Evolutionary conservation across 2,113 vertebrate genomes (phyloP).

Genomic region (Solea senegalensis): DNA sequence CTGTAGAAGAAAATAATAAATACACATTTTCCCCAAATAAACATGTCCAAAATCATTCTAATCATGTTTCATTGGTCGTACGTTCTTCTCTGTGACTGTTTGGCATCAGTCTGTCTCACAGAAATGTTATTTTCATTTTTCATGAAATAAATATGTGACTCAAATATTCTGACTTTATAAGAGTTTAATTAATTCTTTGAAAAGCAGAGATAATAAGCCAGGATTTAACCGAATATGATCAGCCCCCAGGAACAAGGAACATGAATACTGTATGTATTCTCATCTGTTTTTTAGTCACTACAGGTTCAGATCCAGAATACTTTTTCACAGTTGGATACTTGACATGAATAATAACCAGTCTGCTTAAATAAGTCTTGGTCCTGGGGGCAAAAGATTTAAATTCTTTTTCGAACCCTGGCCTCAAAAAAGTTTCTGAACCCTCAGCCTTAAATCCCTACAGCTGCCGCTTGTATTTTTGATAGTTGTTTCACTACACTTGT

Average conservation of each 20-base stretch:
- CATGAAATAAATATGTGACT: neutral
- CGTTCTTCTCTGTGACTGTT: too few species aligned
- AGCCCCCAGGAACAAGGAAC: neutral
- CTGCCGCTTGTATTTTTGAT: neutral
- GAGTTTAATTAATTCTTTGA: neutral
- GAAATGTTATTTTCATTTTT: neutral
- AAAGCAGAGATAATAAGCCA: neutral
- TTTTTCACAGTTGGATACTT: neutral
- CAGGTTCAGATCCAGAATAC: constrained; percentile 1
- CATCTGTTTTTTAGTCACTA: neutral
- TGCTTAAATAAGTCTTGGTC: constrained; percentile 24
- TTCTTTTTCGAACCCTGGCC: neutral
- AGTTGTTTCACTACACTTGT: neutral
- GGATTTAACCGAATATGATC: neutral
- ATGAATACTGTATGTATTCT: constrained; percentile 18
- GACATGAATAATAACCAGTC: constrained; percentile 31
- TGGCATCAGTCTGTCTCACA: too few species aligned
- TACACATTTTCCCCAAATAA: too few species aligned
- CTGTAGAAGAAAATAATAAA: too few species aligned
- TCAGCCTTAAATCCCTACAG: constrained; percentile 2
- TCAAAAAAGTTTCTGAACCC: constrained; percentile 8
- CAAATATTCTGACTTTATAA: neutral
- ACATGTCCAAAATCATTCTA: too few species aligned
- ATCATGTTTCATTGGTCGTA: too few species aligned
- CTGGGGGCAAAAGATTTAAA: neutral